Evolutionary conservation across 1,140 invertebrate genomes (phyloP), one percentile per base, ranked within the genome.

Genomic region (Oncopodura yosiiana): DNA sequence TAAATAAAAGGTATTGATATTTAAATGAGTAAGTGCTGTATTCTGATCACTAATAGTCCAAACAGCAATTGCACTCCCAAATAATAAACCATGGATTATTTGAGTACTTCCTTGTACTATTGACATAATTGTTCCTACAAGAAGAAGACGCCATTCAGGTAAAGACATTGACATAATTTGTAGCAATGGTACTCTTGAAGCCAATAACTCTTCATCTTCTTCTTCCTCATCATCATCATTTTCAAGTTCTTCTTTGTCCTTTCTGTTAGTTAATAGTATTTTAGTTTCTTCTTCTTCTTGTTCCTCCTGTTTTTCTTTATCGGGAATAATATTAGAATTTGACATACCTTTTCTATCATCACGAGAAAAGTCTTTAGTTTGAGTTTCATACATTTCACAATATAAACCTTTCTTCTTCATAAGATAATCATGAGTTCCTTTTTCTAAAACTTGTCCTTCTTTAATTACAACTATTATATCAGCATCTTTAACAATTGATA

Each of bases 401-500:
- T 80, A 80, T 9, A 74, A 66, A 3, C 77, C 77, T 61, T 72
- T 67, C 50, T 62, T 64, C n/a, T 65, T 62, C 41, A 80, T 62
- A 3, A 81, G 67, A 59, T 77, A 69, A 3, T 71, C 63, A 56
- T 77, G 75, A 26, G 68, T 71, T 29, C 76, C 76, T 29, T 64
- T 49, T 62, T 77, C 76, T 1, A 61, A 63, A 4, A 74, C 66
- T 42, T 61, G 43, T 8, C 30, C 30, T 9, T 34, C 14, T n/a
- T 34, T n/a, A 34, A 34, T 34, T 8, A n/a, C 30, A n/a, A 34
- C 30, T 9, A 34, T n/a, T 32, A 77, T 68, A 69, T 90, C 81
- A 2, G 86, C 86, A 50, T 82, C 80, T 62, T 78, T 77, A 19
- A 92, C 82, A 0, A 87, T 90, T 0, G 85, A 84, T 27, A 92